Percentiles rank a stretch among this genome's conserved stretches.
Evolutionary conservation across 2,888 invertebrate genomes (phyloP).

Genomic region (Oasisia sp.): DNA sequence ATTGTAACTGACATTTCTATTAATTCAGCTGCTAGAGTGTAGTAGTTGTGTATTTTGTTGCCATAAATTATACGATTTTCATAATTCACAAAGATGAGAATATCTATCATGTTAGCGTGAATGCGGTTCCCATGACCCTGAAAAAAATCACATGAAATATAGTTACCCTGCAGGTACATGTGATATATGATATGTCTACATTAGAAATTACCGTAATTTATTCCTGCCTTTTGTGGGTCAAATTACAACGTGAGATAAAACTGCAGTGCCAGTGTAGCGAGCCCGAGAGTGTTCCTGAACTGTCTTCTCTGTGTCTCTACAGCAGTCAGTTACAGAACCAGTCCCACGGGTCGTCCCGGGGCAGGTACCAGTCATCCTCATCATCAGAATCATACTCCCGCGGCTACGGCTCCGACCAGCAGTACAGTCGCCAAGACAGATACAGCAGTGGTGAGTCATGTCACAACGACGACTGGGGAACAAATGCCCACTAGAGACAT

Average conservation of each 20-base stretch:
- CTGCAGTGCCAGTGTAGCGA: background rate
- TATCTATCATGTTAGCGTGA: background rate
- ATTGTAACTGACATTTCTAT: background rate
- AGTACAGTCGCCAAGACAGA: background rate
- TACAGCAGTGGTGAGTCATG: background rate
- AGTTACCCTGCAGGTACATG: background rate
- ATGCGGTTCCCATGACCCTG: background rate
- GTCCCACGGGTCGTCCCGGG: background rate
- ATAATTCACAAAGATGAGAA: background rate
- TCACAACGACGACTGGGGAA: background rate
- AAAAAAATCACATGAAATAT: background rate
- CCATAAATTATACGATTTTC: background rate
- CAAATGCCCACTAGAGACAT: background rate
- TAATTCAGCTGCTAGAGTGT: background rate
- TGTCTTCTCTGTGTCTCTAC: background rate
- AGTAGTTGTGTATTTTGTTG: background rate
- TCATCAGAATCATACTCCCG: background rate
- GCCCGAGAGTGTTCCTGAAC: background rate
- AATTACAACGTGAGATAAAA: background rate
- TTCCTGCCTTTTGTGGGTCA: too few relatives aligned
- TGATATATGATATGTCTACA: background rate
- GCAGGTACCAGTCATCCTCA: background rate
- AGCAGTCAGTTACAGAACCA: conserved; percentile 7
- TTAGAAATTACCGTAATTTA: background rate
- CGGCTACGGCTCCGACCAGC: background rate